These are phyloP conservation scores for Montipora cactus DNA, from an alignment of 64 coral and sea anemone genomes.

Conservation along the genomic window DNA sequence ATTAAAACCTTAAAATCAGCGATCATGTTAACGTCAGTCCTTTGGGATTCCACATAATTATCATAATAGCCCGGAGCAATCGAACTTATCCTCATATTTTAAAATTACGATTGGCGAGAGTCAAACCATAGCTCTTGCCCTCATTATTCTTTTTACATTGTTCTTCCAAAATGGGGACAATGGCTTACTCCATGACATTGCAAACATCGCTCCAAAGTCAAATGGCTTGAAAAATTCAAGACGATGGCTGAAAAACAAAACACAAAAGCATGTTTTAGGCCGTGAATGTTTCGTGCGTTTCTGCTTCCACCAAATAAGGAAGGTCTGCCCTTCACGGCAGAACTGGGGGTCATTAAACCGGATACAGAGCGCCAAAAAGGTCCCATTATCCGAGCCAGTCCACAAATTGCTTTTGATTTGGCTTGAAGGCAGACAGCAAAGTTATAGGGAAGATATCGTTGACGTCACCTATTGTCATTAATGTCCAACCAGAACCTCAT, in stretches of 20 bases:
- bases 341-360: no score
- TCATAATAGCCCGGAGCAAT: not conserved
- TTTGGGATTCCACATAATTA: not conserved
- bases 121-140: slow-evolving; percentile 8
- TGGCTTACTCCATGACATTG: slow-evolving; percentile 68
- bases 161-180: slow-evolving; percentile 74
- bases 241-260: slow-evolving; percentile 71
- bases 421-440: no score
- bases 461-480: no score
- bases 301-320: no score
- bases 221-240: slow-evolving; percentile 86
- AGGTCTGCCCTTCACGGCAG: no score
- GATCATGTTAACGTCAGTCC: no score
- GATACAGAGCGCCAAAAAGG: no score
- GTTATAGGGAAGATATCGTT: no score
- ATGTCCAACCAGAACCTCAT: no score
- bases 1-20: not conserved
- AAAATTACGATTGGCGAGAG: not conserved
- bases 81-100: not conserved
- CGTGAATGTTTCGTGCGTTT: not conserved
- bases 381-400: no score
- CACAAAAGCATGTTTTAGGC: not conserved
- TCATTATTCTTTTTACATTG: slow-evolving; percentile 12
- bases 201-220: slow-evolving; percentile 91
- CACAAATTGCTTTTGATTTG: no score